Conservation (phyloP, 2,888 invertebrate genomes). For the Ormyrus rosae region DNA sequence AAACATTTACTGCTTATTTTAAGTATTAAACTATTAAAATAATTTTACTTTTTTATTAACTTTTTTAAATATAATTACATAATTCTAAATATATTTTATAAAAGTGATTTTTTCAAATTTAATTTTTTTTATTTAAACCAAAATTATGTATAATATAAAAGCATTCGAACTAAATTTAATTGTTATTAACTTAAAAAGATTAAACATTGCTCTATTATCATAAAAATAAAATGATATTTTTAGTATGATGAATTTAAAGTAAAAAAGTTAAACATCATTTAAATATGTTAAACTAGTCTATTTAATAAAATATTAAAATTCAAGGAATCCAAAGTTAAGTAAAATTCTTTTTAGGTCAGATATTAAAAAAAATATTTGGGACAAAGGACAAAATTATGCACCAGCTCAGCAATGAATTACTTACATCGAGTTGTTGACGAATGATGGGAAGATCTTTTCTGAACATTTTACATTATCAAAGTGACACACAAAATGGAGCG, state of each 20-base stretch:
- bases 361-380: conserved; percentile 46
- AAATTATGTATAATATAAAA: no score
- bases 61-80: no score
- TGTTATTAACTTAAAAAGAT: no score
- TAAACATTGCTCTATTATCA: no score
- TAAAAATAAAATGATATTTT: no score
- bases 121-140: no score
- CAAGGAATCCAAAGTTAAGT: conserved; percentile 27
- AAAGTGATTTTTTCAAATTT: no score
- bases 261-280: conserved; percentile 1
- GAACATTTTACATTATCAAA: conserved; percentile 52
- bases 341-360: conserved; percentile 55
- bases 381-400: conserved; percentile 53
- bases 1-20: no score
- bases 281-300: background rate
- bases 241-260: background rate
- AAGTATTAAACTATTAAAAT: no score
- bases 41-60: no score
- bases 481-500: conserved; percentile 56
- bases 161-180: no score
- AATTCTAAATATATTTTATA: no score
- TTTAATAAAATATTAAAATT: conserved; percentile 2
- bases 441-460: conserved; percentile 56
- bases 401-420: conserved; percentile 48
- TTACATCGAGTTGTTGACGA: conserved; percentile 55